phyloP scores from a whole-genome alignment of 2,888 invertebrate species.

The Selenia dentaria region DNA sequence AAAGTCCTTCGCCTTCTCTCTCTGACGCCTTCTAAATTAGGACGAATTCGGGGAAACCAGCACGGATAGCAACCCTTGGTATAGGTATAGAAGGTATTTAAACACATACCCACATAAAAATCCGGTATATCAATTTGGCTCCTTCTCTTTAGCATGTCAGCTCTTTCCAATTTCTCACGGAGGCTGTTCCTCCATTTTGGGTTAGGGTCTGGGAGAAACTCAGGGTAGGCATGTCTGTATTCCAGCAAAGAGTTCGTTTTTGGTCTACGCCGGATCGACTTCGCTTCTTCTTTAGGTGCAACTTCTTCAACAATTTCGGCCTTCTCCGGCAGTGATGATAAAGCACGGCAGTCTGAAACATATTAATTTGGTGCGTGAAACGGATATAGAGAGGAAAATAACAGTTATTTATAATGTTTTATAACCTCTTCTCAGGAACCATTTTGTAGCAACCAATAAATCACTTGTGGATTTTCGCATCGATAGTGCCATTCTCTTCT shows the following conservation, averaged over 20 bases:
- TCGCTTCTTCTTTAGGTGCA: conserved; percentile 30
- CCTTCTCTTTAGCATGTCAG: conserved; percentile 96
- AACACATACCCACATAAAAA: conserved; percentile 95
- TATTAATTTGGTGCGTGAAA: too few relatives aligned
- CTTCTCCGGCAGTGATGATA: conserved; percentile 64
- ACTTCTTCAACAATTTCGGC: conserved; percentile 37
- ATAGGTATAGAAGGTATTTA: too few relatives aligned
- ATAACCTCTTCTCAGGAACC: conserved; percentile 73
- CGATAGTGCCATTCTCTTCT: conserved; percentile 64
- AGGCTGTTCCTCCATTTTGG: conserved; percentile 90
- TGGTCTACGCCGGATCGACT: conserved; percentile 40
- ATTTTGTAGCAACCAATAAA: conserved; percentile 55
- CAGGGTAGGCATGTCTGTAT: conserved; percentile 92
- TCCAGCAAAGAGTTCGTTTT: conserved; percentile 69
- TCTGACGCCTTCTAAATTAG: too few relatives aligned
- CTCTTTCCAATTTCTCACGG: conserved; percentile 94
- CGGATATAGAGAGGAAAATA: too few relatives aligned
- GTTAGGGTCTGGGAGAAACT: conserved; percentile 96
- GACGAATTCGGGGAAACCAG: too few relatives aligned
- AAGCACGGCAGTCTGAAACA: conserved; percentile 56
- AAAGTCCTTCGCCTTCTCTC: too few relatives aligned
- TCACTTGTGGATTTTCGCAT: conserved; percentile 55
- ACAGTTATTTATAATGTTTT: too few relatives aligned
- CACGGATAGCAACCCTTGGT: too few relatives aligned
- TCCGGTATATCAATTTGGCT: conserved; percentile 95